A percentile compares a stretch with the other conserved stretches of the same genome.
phyloP scores from a whole-genome alignment of 2,888 invertebrate genomes.

The Lasioglossum pauxillum region DNA sequence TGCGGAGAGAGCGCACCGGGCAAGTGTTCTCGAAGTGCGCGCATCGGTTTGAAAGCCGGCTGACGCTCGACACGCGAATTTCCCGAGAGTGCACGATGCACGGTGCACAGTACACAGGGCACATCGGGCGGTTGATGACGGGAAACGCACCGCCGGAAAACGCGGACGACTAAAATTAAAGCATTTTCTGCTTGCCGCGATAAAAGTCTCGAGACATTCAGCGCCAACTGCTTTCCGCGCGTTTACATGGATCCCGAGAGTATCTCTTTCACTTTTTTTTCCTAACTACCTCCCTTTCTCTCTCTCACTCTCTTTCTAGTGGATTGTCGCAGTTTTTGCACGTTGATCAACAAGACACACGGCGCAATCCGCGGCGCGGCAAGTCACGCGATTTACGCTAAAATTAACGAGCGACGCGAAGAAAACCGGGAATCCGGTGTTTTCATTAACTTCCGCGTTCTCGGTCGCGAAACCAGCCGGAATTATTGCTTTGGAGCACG shows the following conservation, averaged over 20 bases:
- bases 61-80: conserved; percentile 21
- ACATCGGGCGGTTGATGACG: conserved; percentile 32
- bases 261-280: neutral
- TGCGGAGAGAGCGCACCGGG: conserved; percentile 11
- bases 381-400: conserved; percentile 27
- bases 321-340: conserved; percentile 16
- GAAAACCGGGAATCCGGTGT: conserved; percentile 7
- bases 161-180: conserved; percentile 41
- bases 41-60: conserved; percentile 21
- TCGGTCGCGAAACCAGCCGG: neutral
- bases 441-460: conserved; percentile 29
- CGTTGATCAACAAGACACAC: conserved; percentile 37
- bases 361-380: conserved; percentile 9
- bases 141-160: conserved; percentile 22
- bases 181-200: conserved; percentile 27
- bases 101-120: neutral
- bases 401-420: conserved; percentile 38
- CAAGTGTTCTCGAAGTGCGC: conserved; percentile 37
- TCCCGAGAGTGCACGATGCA: neutral
- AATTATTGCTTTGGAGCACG: conserved; percentile 10
- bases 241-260: conserved; percentile 1
- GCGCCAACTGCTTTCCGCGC: neutral
- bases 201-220: conserved; percentile 23
- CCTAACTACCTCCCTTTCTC: neutral
- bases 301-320: neutral